Evolutionary conservation across 1,140 invertebrate species (phyloP).

Genomic region (Ditylenchus dipsaci): DNA sequence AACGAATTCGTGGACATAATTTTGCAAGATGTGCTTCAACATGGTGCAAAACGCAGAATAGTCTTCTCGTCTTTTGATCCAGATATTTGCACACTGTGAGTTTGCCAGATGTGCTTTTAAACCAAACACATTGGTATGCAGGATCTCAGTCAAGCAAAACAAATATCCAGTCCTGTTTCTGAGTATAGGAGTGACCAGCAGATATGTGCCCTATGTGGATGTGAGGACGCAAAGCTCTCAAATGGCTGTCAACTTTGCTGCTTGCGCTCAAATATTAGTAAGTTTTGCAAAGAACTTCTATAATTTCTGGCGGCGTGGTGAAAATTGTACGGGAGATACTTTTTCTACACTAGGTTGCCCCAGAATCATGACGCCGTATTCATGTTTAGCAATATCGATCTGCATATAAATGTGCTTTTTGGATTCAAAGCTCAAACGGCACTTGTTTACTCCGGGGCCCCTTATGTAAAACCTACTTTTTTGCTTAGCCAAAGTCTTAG

Average conservation of each 20-base stretch:
- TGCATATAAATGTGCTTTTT: no score
- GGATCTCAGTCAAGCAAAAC: slow-evolving; percentile 50
- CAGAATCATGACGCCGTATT: no score
- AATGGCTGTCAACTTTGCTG: slow-evolving; percentile 50
- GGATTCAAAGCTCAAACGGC: no score
- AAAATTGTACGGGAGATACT: no score
- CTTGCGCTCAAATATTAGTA: slow-evolving; percentile 29
- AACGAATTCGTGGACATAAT: slow-evolving; percentile 54
- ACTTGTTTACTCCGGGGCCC: no score
- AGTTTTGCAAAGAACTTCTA: neutral
- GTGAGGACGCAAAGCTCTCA: slow-evolving; percentile 30
- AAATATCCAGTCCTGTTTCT: slow-evolving; percentile 52
- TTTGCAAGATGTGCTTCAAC: slow-evolving; percentile 44
- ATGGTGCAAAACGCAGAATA: slow-evolving; percentile 46
- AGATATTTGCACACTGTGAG: slow-evolving; percentile 57
- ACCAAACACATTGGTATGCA: slow-evolving; percentile 15
- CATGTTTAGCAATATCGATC: no score
- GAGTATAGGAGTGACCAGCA: slow-evolving; percentile 38
- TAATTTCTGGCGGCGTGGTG: no score
- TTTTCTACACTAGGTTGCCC: no score
- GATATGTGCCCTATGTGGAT: slow-evolving; percentile 41
- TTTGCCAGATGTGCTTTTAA: neutral
- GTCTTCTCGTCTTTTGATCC: slow-evolving; percentile 58
- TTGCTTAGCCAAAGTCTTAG: no score
- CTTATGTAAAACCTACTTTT: no score